Evolutionary conservation across 2,888 invertebrate genomes (phyloP).

Genomic region (Eilema griseolum): DNA sequence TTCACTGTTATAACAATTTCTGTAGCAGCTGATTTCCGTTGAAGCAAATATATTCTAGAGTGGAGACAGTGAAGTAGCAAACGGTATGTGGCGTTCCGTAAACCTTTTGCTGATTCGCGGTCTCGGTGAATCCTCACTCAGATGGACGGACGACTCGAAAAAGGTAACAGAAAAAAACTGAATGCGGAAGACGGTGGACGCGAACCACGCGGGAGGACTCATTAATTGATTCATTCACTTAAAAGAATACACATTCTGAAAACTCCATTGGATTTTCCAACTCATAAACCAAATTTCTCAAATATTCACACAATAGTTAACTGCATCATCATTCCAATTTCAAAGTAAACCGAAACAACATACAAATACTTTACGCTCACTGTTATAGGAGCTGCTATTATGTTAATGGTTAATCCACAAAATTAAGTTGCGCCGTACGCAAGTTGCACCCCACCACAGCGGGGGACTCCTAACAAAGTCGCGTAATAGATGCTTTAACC

Average conservation of each 20-base stretch:
- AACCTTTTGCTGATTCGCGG: no score
- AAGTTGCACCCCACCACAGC: slow-evolving; percentile 52
- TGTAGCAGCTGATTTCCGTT: no score
- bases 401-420: slow-evolving; percentile 51
- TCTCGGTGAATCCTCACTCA: no score
- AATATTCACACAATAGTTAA: neutral
- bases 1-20: no score
- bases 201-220: no score
- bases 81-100: no score
- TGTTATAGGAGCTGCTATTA: slow-evolving; percentile 44
- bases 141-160: no score
- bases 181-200: no score
- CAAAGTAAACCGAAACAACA: neutral
- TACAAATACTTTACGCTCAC: slow-evolving; percentile 17
- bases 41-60: no score
- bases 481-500: slow-evolving; percentile 69
- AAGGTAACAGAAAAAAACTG: no score
- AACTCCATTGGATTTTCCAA: neutral
- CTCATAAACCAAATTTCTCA: neutral
- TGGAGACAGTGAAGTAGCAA: no score
- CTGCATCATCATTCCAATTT: neutral
- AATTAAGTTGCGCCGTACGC: slow-evolving; percentile 55
- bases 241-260: neutral
- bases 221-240: no score
- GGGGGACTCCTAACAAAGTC: slow-evolving; percentile 65